Evolutionary conservation across 2,888 invertebrate species (phyloP), one percentile per base, ranked within the genome.

Genomic region (Lutraria lutraria): DNA sequence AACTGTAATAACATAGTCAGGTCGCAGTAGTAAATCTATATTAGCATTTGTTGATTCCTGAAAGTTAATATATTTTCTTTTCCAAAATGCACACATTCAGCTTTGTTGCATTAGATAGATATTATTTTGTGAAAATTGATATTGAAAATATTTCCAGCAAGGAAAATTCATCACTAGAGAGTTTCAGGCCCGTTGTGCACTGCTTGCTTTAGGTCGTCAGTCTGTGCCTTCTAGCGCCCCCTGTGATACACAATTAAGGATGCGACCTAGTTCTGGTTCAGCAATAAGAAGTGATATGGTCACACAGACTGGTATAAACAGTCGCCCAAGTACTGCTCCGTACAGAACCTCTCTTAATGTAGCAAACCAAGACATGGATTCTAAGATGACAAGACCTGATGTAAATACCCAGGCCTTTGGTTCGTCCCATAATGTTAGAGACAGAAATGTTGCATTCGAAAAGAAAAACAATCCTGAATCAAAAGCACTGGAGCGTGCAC

Each of bases 181-280:
- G 25, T 92, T 92, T 85, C 89, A 88, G 63, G 88, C 85, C 19
- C 82, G 85, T 3, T 88, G 88, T 87, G 92, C 92, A 31, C 63
- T 76, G 79, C 89, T 91, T 83, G 92, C 92, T 60, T 89, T 92
- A 79, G 87, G 90, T 86, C 87, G 87, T 34, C 56, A 81, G 63
- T 88, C 92, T 29, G 63, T 54, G 43, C 90, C 89, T 60, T 92
- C 92, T 68, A 89, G 88, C 80, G 92, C 92, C 56, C 92, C 92
- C 6, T 86, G 83, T 87, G 92, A 92, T 79, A 92, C 92, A 0
- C 85, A 89, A 12, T 76, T 92, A 43, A n/a, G n/a, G 15, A 29
- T 76, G 0, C 84, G 92, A 16, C 92, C 92, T 19, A 83, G 86
- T 31, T 88, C 92, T 19, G 90, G 87, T 21, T 81, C 87, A 15